A percentile compares a stretch with the other conserved stretches of the same genome.
Conservation (phyloP, 2,113 vertebrate species). For the Halichoeres trimaculatus region DNA sequence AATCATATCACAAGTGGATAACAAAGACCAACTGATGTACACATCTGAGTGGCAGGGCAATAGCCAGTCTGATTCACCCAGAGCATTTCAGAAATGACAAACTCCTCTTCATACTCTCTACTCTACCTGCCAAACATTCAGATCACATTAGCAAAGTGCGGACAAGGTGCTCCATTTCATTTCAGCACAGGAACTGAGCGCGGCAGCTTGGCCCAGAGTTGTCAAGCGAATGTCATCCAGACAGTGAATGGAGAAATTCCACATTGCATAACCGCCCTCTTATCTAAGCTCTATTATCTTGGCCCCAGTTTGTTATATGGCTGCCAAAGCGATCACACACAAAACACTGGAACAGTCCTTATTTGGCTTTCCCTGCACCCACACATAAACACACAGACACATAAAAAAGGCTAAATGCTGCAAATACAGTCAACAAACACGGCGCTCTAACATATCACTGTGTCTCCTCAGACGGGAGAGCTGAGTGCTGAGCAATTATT, state of each 20-base stretch:
- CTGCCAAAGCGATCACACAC: slow-evolving; percentile 69
- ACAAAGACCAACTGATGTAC: neutral
- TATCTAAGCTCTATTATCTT: slow-evolving; percentile 78
- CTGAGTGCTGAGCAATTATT: slow-evolving; percentile 77
- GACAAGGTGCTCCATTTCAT: slow-evolving; percentile 48
- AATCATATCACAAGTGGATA: neutral
- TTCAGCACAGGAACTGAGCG: slow-evolving; percentile 36
- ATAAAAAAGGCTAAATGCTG: slow-evolving; percentile 45
- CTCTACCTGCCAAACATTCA: slow-evolving; percentile 41
- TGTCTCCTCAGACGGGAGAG: slow-evolving; percentile 68
- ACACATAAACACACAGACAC: slow-evolving; percentile 36
- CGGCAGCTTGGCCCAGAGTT: slow-evolving; percentile 56
- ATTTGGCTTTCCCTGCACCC: slow-evolving; percentile 55
- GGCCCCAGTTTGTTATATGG: slow-evolving; percentile 64
- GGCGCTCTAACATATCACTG: slow-evolving; percentile 50
- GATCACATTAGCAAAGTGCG: neutral
- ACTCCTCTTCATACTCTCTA: slow-evolving; percentile 15
- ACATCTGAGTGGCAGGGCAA: neutral
- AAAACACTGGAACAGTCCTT: slow-evolving; percentile 61
- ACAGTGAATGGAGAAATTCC: slow-evolving; percentile 64
- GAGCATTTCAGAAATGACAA: slow-evolving; percentile 26
- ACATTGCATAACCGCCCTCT: slow-evolving; percentile 74
- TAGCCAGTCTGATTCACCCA: slow-evolving; percentile 6
- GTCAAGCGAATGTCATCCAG: slow-evolving; percentile 67
- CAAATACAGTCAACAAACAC: slow-evolving; percentile 57